phyloP scores from a whole-genome alignment of 2,797 vertebrate genomes.

The Chromobotia macracanthus region DNA sequence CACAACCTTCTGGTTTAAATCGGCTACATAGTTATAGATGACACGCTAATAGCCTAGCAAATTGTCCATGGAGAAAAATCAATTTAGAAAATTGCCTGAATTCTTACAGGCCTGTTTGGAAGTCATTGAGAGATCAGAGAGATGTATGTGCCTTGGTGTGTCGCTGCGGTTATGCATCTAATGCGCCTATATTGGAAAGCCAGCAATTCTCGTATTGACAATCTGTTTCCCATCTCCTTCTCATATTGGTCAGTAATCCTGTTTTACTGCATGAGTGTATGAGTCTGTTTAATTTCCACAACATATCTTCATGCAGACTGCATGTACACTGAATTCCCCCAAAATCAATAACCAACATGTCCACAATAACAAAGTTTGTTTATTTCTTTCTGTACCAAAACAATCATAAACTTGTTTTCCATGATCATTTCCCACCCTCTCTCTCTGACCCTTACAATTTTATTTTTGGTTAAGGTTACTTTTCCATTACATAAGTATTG shows the following conservation, averaged over 20 bases:
- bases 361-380: too few relatives aligned
- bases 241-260: conserved; percentile 7
- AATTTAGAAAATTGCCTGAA: conserved; percentile 79
- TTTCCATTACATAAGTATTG: not conserved
- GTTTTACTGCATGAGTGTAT: conserved; percentile 35
- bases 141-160: conserved; percentile 29
- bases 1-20: conserved; percentile 57
- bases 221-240: conserved; percentile 26
- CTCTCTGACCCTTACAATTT: not conserved
- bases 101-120: conserved; percentile 72
- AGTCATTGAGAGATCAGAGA: conserved; percentile 73
- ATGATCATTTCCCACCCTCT: not conserved
- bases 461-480: not conserved
- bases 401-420: not conserved
- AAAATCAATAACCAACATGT: not conserved
- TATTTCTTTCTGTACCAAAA: not conserved
- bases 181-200: conserved; percentile 7
- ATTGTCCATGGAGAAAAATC: conserved; percentile 76
- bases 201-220: conserved; percentile 33
- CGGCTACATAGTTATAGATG: conserved; percentile 71
- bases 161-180: conserved; percentile 30
- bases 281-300: conserved; percentile 16
- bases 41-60: conserved; percentile 68
- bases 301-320: conserved; percentile 1
- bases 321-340: not conserved